Evolutionary conservation across 2,113 vertebrate species (phyloP).

Genomic region (Alouatta palliata): DNA sequence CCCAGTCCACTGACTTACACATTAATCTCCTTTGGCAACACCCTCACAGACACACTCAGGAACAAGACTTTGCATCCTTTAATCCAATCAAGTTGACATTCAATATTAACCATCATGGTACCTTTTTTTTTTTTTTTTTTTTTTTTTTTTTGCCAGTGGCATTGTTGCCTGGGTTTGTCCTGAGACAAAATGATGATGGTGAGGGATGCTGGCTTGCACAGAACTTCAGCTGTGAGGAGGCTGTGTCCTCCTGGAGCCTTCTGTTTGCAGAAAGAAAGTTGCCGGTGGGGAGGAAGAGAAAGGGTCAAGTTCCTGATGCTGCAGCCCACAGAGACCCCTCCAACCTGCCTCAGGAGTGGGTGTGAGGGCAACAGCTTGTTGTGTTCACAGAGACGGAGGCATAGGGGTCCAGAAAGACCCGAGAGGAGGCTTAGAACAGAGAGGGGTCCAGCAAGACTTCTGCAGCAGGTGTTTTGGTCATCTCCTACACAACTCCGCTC

Average conservation of each 20-base stretch:
- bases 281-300: background rate
- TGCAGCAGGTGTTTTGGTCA: fast-evolving
- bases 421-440: fast-evolving
- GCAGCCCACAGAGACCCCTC: background rate
- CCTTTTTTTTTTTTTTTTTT: background rate
- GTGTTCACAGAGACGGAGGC: background rate
- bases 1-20: too few relatives aligned
- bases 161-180: background rate
- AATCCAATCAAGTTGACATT: too few relatives aligned
- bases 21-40: too few relatives aligned
- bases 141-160: background rate
- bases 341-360: background rate
- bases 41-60: too few relatives aligned
- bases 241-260: background rate
- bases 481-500: too few relatives aligned
- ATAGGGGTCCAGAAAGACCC: background rate
- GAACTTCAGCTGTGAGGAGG: background rate
- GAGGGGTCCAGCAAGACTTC: background rate
- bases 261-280: background rate
- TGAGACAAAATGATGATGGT: background rate
- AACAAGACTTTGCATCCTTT: too few relatives aligned
- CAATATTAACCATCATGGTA: too few relatives aligned
- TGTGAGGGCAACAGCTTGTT: too few relatives aligned
- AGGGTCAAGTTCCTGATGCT: background rate
- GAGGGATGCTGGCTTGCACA: background rate